phyloP scores from a whole-genome alignment of 1,140 invertebrate species.

The Glossosoma conforme region DNA sequence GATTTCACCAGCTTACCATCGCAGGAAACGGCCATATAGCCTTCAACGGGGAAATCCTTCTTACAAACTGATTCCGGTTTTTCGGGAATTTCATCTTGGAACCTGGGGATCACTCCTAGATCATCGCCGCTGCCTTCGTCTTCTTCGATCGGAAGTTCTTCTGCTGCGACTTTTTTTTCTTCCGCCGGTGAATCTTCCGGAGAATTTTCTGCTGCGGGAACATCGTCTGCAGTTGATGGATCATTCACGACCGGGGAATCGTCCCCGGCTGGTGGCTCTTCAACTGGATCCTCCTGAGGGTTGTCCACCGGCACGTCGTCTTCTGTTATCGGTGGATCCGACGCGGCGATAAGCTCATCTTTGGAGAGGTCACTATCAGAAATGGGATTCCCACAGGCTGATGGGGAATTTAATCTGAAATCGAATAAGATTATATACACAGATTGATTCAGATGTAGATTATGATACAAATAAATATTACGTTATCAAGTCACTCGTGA shows the following conservation, averaged over 20 bases:
- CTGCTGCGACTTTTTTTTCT: not conserved
- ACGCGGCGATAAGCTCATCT: constrained; percentile 5
- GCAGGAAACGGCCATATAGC: no score
- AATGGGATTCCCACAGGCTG: constrained; percentile 10
- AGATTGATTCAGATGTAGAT: no score
- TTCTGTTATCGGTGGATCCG: not conserved
- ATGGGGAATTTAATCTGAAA: constrained; percentile 2
- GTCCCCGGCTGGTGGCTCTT: constrained; percentile 4
- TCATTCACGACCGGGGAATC: constrained; percentile 24
- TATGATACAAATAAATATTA: no score
- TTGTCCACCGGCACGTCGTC: not conserved
- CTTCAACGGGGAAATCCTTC: no score
- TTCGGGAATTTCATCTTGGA: constrained; percentile 33
- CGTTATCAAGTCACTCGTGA: no score
- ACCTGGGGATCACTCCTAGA: not conserved
- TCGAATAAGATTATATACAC: no score
- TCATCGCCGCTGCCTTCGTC: not conserved
- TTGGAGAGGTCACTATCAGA: constrained; percentile 5
- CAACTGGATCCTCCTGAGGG: constrained; percentile 8
- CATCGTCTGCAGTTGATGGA: no score
- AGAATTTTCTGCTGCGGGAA: not conserved
- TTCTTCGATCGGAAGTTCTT: not conserved
- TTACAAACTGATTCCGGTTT: constrained; percentile 33
- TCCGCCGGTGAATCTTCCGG: not conserved
- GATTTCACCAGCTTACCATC: no score